Evolutionary conservation across 1,140 invertebrate species (phyloP), one percentile per base, ranked within the genome.

Genomic region (Chionoecetes opilio): DNA sequence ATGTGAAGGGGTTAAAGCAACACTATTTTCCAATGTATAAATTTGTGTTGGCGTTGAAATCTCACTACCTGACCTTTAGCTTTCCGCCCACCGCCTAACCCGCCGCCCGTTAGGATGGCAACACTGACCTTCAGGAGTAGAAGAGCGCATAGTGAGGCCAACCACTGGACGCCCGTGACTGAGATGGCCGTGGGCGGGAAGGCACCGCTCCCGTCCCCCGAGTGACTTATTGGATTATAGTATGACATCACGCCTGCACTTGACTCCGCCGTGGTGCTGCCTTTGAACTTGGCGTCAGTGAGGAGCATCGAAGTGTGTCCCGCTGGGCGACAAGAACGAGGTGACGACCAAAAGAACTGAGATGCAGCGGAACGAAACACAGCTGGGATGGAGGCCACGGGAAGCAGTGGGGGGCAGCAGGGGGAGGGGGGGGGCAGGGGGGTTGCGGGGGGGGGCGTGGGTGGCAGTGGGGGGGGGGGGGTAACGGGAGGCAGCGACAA

Each of bases 261-360:
- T 75, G 63, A 75, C 63, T 53, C 46, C 46, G 9, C 46, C 46
- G 21, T 17, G 21, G 46, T 14, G 63, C 63, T 8, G 63, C 26
- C 63, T n/a, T 5, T n/a, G 63, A 26, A 75, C 63, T n/a, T 75
- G 63, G n/a, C 63, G 63, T 75, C 63, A 75, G n/a, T 26, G 63
- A 75, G 63, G n/a, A 75, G 63, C 63, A 75, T 75, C 63, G 63
- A 75, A n/a, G 11, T 75, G 63, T 75, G 63, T 75, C n/a, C 63
- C 63, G 21, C 63, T 21, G 63, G n/a, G 26, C 17, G 29, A 38
- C 32, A 87, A 87, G 11, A 87, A 87, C 34, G 26, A 87, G 37
- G 37, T 21, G 26, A 87, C 2, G 37, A n/a, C 11, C 8, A 34
- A 3, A 87, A 87, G n/a, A 87, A 31, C 21, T 6, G 63, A 3